phyloP scores from a whole-genome alignment of 2,113 vertebrate genomes.

The Nothoprocta perdicaria region DNA sequence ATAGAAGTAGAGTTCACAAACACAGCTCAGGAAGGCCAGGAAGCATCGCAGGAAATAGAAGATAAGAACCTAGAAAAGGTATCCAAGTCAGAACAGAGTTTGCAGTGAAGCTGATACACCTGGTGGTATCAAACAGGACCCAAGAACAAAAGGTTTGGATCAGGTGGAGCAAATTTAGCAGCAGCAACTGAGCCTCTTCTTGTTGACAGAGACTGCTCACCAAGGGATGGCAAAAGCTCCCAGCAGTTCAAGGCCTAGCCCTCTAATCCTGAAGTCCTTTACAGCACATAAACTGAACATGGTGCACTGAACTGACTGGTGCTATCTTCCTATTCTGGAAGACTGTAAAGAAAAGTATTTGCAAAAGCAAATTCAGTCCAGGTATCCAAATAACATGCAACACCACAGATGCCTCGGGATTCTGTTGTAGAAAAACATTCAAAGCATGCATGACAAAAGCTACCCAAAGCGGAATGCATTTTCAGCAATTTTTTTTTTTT shows the following conservation, averaged over 20 bases:
- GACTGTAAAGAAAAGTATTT: not conserved
- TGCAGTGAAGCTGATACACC: not conserved
- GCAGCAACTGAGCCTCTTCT: not conserved
- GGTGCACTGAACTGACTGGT: not conserved
- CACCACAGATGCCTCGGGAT: not conserved
- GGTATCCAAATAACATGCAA: not conserved
- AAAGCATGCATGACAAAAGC: not conserved
- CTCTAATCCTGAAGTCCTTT: not conserved
- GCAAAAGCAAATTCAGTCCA: not conserved
- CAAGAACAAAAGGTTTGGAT: not conserved
- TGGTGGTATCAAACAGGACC: not conserved
- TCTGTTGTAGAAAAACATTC: not conserved
- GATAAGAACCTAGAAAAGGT: slow-evolving; percentile 89
- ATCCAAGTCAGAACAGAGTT: not conserved
- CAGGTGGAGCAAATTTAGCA: not conserved
- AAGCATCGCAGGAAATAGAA: slow-evolving; percentile 98
- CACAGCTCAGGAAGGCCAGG: slow-evolving; percentile 93
- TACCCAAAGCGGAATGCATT: not conserved
- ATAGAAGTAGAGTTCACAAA: slow-evolving; percentile 99
- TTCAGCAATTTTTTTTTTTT: not conserved
- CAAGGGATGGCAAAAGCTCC: not conserved
- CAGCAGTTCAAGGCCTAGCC: not conserved
- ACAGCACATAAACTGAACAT: not conserved
- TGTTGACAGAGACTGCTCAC: not conserved
- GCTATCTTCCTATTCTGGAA: not conserved